phyloP scores from a whole-genome alignment of 2,888 invertebrate species.

The Parasteatoda lunata region DNA sequence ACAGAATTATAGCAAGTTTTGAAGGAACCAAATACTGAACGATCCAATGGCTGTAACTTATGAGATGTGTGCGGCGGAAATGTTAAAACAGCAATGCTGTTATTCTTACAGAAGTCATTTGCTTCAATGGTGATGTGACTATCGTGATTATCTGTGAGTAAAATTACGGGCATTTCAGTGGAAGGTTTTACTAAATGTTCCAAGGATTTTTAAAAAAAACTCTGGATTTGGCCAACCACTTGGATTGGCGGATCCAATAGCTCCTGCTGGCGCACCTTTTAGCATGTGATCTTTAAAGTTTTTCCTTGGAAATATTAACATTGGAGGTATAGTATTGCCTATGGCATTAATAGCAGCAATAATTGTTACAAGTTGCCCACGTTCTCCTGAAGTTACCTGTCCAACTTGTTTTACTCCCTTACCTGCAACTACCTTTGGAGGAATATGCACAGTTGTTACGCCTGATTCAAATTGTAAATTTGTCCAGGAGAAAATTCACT shows the following conservation, averaged over 20 bases:
- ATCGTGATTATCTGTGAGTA: neutral
- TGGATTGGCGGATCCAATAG: constrained; percentile 11
- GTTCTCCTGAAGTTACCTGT: constrained; percentile 4
- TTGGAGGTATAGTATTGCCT: constrained; percentile 18
- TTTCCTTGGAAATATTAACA: constrained; percentile 12
- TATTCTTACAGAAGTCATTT: neutral
- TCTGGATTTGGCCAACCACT: constrained; percentile 9
- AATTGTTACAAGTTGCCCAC: neutral
- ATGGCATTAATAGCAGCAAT: constrained; percentile 3
- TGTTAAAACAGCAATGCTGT: neutral
- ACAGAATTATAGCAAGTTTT: too few species aligned
- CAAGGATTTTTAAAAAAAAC: constrained; percentile 7
- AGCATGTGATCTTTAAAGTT: constrained; percentile 11
- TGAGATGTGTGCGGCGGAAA: constrained; percentile 3
- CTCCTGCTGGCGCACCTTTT: constrained; percentile 14
- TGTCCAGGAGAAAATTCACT: neutral
- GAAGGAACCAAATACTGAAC: too few species aligned
- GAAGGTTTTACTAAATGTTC: neutral
- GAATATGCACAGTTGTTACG: neutral
- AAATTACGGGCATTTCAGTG: neutral
- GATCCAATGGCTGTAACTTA: neutral
- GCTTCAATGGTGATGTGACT: neutral
- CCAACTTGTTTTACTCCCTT: constrained; percentile 18
- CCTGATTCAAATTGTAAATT: neutral
- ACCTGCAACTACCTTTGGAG: constrained; percentile 8